A percentile compares a stretch with the other conserved stretches of the same genome.
These are phyloP conservation scores for Cebus imitator DNA, from an alignment of 2,113 vertebrate species.

Conservation along the genomic window DNA sequence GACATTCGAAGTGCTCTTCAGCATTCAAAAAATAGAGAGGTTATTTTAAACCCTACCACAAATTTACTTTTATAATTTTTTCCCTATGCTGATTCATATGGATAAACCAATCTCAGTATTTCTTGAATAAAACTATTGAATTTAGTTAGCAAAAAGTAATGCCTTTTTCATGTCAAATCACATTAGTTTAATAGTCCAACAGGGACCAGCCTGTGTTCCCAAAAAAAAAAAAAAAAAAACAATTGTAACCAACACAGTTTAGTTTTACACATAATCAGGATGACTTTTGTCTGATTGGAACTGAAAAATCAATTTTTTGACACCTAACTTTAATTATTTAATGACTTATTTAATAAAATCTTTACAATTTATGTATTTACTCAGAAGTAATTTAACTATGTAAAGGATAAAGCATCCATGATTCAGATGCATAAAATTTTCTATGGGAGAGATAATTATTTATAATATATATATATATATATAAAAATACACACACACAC, in stretches of 20 bases:
- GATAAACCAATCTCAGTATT: background rate
- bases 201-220: background rate
- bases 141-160: background rate
- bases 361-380: background rate
- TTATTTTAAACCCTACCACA: background rate
- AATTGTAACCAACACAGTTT: background rate
- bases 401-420: background rate
- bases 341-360: background rate
- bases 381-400: background rate
- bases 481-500: too few species aligned
- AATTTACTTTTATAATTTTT: background rate
- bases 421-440: background rate
- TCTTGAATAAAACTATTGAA: background rate
- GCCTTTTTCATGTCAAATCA: background rate
- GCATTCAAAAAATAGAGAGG: background rate
- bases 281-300: background rate
- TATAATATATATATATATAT: background rate
- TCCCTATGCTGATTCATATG: background rate
- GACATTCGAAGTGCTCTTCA: background rate
- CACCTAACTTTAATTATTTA: slow-evolving; percentile 10
- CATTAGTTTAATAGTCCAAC: background rate
- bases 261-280: background rate
- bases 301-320: slow-evolving; percentile 19
- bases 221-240: background rate
- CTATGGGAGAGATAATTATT: background rate